Base-by-base conservation (phyloP, 2,113 vertebrate species). In the Macquaria australasica region DNA sequence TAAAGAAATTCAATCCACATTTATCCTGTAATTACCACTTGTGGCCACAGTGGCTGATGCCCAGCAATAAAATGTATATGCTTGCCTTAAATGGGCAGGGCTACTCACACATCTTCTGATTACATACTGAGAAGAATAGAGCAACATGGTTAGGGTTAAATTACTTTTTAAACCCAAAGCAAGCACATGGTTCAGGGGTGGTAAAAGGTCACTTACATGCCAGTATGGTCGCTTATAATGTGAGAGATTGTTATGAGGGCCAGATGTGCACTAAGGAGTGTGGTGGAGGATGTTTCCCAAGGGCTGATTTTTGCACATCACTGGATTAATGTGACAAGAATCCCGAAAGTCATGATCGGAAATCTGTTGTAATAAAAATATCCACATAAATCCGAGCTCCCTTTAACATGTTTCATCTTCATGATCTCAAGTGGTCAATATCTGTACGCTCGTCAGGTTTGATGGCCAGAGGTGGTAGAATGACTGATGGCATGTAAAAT, bases 401-500 rank as follows among this genome's bases (percentile, higher is more conserved):
- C 62, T 72, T 84, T 66, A 84, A 87, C 87, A 81, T 69, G 11
- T 81, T 87, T 70, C 50, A 25, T 87, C 69, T 74, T 83, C 79
- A 60, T 59, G 51, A 81, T 77, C 58, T 77, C 77, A 84, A 71
- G 80, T 81, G 83, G 73, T 84, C 70, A 74, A 62, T 71, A 45
- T 82, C 48, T 86, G 72, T 82, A 63, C 51, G 60, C 82, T 83
- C 25, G 7, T 91, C 74, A 77, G 70, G 76, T 88, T 56, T 88
- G 82, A 92, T 87, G 75, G 70, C 91, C 90, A 79, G 69, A 6
- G 77, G 89, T 90, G 75, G 28, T 15, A 21, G 77, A 78, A 89
- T 92, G 81, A 90, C 87, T 76, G 79, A 82, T 94, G 92, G 88
- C 90, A 90, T 88, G 89, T 91, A 87, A 93, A 94, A 91, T 93